Evolutionary conservation across 2,113 vertebrate genomes (phyloP).

Genomic region (Megaptera novaeangliae): DNA sequence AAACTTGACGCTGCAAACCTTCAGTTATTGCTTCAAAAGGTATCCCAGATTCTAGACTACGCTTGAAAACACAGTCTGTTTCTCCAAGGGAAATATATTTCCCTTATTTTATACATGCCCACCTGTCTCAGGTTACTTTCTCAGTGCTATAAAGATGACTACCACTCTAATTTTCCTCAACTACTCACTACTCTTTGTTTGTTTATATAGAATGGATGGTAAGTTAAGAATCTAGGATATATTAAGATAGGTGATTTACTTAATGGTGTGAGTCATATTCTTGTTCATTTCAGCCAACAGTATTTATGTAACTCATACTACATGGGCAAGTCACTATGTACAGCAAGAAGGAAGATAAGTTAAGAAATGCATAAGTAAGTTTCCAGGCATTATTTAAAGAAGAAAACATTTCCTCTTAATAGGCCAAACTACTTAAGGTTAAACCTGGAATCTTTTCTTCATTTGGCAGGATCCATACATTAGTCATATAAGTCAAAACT

Average conservation of each 20-base stretch:
- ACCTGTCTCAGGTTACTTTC: neutral
- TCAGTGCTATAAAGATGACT: neutral
- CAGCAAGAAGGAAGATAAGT: neutral
- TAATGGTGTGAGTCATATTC: neutral
- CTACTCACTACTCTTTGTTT: neutral
- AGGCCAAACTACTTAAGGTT: neutral
- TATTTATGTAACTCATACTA: neutral
- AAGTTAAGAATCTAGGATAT: neutral
- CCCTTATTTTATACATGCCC: neutral
- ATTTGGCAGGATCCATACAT: neutral
- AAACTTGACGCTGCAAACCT: neutral
- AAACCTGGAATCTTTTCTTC: neutral
- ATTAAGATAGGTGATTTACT: neutral
- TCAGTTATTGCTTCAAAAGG: neutral
- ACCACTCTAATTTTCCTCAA: neutral
- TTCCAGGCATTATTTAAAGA: neutral
- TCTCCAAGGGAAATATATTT: neutral
- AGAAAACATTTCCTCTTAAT: neutral
- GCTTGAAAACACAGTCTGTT: neutral
- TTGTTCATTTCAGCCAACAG: neutral
- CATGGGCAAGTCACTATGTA: neutral
- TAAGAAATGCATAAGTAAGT: neutral
- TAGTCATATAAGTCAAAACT: neutral
- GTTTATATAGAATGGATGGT: neutral
- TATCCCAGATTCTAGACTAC: neutral